These are phyloP conservation scores for Ophioninae sp. DNA, from an alignment of 2,888 invertebrate species.

Conservation along the genomic window DNA sequence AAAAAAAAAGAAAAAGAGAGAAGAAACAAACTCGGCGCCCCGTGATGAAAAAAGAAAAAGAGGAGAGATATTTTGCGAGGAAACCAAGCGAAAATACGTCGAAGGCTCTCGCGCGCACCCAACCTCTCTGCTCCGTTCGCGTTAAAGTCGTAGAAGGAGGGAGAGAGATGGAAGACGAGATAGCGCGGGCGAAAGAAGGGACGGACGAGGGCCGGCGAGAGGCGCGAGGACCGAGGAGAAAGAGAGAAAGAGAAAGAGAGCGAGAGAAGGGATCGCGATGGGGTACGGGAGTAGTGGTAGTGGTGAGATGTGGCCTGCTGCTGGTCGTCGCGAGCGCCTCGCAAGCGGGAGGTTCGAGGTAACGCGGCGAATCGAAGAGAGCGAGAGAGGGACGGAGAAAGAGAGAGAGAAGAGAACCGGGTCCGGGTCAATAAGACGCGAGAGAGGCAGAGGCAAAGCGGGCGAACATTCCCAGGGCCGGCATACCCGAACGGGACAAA, in stretches of 20 bases:
- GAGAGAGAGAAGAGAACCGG: slow-evolving; percentile 78
- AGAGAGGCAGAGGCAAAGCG: slow-evolving; percentile 72
- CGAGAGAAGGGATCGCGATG: slow-evolving; percentile 29
- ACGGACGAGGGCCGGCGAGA: slow-evolving; percentile 64
- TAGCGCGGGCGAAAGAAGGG: slow-evolving; percentile 61
- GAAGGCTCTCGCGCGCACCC: slow-evolving; percentile 69
- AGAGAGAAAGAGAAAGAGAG: slow-evolving; percentile 56
- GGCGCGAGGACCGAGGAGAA: slow-evolving; percentile 68
- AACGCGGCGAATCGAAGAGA: slow-evolving; percentile 72
- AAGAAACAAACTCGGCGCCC: slow-evolving; percentile 39
- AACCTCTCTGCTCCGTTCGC: slow-evolving; percentile 64
- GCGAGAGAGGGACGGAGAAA: slow-evolving; percentile 66
- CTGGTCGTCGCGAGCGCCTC: slow-evolving; percentile 37
- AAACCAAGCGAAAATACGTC: slow-evolving; percentile 72
- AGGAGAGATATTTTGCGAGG: slow-evolving; percentile 54
- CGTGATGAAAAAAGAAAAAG: slow-evolving; percentile 48
- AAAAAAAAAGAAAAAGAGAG: slow-evolving; percentile 23
- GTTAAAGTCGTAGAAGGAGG: slow-evolving; percentile 62
- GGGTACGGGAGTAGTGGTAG: slow-evolving; percentile 42
- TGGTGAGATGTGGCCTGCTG: slow-evolving; percentile 47
- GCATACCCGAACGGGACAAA: slow-evolving; percentile 76
- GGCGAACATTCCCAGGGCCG: slow-evolving; percentile 80
- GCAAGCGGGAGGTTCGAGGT: slow-evolving; percentile 63
- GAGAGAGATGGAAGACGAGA: slow-evolving; percentile 55
- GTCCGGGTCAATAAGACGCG: slow-evolving; percentile 81